Base-by-base conservation (phyloP, 2,797 vertebrate species). In the Falco concolor region DNA sequence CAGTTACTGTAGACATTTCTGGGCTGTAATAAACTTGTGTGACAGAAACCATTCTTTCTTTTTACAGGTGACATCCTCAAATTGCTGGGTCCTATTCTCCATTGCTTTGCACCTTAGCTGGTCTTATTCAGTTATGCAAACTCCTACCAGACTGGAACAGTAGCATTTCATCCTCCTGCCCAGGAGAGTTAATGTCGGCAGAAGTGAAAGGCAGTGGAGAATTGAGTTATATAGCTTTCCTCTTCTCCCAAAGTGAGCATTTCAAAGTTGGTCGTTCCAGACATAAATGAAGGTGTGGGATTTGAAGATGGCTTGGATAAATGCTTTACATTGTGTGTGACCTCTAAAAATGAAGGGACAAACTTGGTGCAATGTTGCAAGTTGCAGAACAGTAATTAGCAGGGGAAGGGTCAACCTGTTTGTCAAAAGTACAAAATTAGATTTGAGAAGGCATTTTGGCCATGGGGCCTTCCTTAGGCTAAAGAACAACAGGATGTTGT, bases 401-500 rank as follows among this genome's bases (percentile, higher is more conserved):
- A 90, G 94, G 91, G 68, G 65, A 96, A 96, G 87, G 93, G 96
- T 97, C 96, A 96, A 68, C 44, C 64, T 76, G 50, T 94, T 96
- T 96, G 81, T 96, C 91, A 95, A 60, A 95, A 96, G 73, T 13
- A 88, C 73, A 91, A 34, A 97, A 93, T 96, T 73, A 97, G 95
- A 96, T 94, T 84, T 63, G 89, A 96, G 83, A 40, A 96, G 81
- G 75, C 93, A 93, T 95, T 95, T 96, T 97, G 94, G 83, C 96
- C 87, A 94, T 93, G 87, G 95, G 97, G 94, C 91, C 89, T 96
- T 97, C 96, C 97, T 97, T 82, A 96, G 93, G 96, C 94, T 94
- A 94, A 72, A 87, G 95, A 93, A 96, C 96, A 97, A 96, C 97
- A 97, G 97, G 97, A 97, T 96, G 96, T 95, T 95, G 65, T 86